Percentiles rank a stretch among this genome's conserved stretches.
Conservation (phyloP, 2,797 vertebrate genomes). For the Glossophaga mutica region DNA sequence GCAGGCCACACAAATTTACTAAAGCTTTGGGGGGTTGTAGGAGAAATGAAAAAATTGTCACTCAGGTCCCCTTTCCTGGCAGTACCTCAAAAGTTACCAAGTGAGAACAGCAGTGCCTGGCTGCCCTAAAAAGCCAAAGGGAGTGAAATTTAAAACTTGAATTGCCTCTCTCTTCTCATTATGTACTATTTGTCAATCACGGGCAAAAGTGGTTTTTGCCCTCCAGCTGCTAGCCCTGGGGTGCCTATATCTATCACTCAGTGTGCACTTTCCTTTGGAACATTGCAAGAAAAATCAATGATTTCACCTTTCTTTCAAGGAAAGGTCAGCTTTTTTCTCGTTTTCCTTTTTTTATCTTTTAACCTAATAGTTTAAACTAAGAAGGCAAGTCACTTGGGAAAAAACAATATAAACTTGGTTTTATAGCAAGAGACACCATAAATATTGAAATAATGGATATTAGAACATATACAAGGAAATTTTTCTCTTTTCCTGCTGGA, state of each 20-base stretch:
- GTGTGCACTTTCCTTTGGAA: conserved; percentile 12
- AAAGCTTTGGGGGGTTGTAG: conserved; percentile 8
- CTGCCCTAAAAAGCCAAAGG: conserved; percentile 56
- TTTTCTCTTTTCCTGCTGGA: neutral
- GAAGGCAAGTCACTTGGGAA: neutral
- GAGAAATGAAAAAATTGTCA: conserved; percentile 57
- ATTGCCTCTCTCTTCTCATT: conserved; percentile 69
- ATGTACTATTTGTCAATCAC: conserved; percentile 75
- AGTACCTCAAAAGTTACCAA: conserved; percentile 65
- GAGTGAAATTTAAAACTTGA: conserved; percentile 57
- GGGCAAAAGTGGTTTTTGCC: conserved; percentile 59
- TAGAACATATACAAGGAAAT: neutral
- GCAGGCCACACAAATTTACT: conserved; percentile 36
- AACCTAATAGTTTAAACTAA: conserved; percentile 31
- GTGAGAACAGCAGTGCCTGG: conserved; percentile 60
- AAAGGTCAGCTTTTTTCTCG: neutral
- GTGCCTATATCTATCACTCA: conserved; percentile 38
- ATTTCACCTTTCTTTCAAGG: conserved; percentile 43
- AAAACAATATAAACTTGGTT: neutral
- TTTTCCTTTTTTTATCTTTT: neutral
- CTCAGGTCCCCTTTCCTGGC: conserved; percentile 58
- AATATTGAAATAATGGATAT: neutral
- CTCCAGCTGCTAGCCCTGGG: conserved; percentile 58
- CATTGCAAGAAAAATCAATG: conserved; percentile 53
- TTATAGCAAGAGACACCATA: neutral